phyloP scores from a whole-genome alignment of 2,113 vertebrate genomes.

The Stercorarius parasiticus region DNA sequence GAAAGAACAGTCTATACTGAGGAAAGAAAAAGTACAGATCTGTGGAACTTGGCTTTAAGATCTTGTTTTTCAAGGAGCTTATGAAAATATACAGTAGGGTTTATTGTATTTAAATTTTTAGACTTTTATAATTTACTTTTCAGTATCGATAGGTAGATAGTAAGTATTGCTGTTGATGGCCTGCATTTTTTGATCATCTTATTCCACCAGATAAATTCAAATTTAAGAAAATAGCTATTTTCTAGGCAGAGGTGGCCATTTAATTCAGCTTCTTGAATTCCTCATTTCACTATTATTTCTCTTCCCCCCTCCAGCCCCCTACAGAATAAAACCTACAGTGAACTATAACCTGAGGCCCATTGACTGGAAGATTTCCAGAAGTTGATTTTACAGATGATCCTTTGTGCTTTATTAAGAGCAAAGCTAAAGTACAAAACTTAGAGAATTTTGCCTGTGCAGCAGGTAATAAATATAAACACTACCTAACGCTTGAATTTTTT shows the following conservation, averaged over 20 bases:
- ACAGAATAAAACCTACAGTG: neutral
- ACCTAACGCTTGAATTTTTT: neutral
- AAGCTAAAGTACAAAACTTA: neutral
- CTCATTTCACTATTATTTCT: neutral
- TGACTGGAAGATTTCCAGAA: neutral
- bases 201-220: neutral
- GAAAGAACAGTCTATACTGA: neutral
- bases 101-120: neutral
- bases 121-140: neutral
- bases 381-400: neutral
- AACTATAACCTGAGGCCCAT: neutral
- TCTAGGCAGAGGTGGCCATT: neutral
- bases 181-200: neutral
- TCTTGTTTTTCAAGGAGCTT: neutral
- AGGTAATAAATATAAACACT: neutral
- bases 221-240: neutral
- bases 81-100: neutral
- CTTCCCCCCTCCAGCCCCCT: rapidly evolving
- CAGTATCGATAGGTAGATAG: neutral
- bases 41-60: neutral
- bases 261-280: neutral
- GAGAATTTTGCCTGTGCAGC: neutral
- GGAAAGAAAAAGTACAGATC: neutral
- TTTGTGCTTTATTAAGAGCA: neutral
- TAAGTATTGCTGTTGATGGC: neutral